phyloP scores from a whole-genome alignment of 35 echinoderm and acorn worm genomes.

The Heliocidaris erythrogramma region DNA sequence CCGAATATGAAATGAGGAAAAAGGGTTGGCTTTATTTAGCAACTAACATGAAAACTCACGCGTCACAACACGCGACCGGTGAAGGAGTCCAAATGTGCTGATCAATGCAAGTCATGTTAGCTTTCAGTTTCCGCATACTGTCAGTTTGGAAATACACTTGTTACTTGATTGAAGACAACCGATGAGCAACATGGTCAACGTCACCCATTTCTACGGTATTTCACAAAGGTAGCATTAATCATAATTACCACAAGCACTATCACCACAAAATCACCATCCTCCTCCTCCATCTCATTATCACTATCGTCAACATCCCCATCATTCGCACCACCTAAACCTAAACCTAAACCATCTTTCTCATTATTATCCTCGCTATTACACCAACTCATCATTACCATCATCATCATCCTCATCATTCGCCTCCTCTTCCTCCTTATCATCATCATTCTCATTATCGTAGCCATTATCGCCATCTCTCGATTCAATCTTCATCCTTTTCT shows the following conservation, averaged over 20 bases:
- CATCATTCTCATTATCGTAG: too few species aligned
- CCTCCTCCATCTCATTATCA: background rate
- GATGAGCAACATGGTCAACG: too few species aligned
- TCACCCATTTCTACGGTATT: too few species aligned
- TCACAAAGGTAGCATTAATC: too few species aligned
- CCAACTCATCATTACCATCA: background rate
- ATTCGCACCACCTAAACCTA: background rate
- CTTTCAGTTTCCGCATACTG: too few species aligned
- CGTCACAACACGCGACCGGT: background rate
- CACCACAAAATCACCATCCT: background rate
- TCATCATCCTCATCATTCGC: background rate
- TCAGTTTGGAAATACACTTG: too few species aligned
- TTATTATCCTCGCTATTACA: background rate
- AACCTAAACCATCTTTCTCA: background rate
- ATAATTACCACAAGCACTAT: background rate
- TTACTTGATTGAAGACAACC: too few species aligned
- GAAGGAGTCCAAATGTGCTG: background rate
- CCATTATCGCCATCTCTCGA: background rate
- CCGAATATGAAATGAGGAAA: background rate
- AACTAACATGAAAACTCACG: background rate
- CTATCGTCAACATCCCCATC: background rate
- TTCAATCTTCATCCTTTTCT: background rate
- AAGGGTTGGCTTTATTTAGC: background rate
- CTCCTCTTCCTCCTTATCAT: too few species aligned
- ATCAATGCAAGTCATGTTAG: too few species aligned